These are phyloP conservation scores for Odontomachus brunneus DNA, from an alignment of 1,140 invertebrate genomes.

Conservation along the genomic window DNA sequence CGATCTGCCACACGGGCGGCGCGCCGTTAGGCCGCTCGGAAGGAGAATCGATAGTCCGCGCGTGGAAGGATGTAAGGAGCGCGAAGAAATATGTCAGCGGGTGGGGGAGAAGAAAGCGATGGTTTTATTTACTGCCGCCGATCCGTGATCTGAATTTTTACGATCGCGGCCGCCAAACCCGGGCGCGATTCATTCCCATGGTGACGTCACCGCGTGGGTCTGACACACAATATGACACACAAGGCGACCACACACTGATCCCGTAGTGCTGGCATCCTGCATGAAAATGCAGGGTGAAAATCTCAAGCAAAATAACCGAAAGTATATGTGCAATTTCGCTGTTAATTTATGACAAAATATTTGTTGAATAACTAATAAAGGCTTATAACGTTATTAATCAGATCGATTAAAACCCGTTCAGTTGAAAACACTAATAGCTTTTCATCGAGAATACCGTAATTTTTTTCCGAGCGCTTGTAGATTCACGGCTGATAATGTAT, in stretches of 20 bases:
- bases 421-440: no score
- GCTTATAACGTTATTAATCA: no score
- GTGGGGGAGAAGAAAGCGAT: conserved; percentile 58
- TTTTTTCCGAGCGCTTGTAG: no score
- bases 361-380: no score
- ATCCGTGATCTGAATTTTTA: conserved; percentile 73
- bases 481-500: background rate
- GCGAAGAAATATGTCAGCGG: conserved; percentile 70
- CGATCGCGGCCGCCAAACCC: conserved; percentile 49
- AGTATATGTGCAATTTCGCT: background rate
- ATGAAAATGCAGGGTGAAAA: background rate
- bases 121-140: conserved; percentile 72
- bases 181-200: conserved; percentile 42
- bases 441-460: no score
- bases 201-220: conserved; percentile 51
- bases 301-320: background rate
- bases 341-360: background rate
- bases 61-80: conserved; percentile 62
- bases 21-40: conserved; percentile 12
- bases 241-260: background rate
- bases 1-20: conserved; percentile 16
- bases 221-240: conserved; percentile 23
- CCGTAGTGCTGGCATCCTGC: background rate
- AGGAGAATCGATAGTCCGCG: conserved; percentile 63
- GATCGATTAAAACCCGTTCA: no score